Evolutionary conservation across 2,797 vertebrate genomes (phyloP), one percentile per base, ranked within the genome.

Genomic region (Perodicticus potto): DNA sequence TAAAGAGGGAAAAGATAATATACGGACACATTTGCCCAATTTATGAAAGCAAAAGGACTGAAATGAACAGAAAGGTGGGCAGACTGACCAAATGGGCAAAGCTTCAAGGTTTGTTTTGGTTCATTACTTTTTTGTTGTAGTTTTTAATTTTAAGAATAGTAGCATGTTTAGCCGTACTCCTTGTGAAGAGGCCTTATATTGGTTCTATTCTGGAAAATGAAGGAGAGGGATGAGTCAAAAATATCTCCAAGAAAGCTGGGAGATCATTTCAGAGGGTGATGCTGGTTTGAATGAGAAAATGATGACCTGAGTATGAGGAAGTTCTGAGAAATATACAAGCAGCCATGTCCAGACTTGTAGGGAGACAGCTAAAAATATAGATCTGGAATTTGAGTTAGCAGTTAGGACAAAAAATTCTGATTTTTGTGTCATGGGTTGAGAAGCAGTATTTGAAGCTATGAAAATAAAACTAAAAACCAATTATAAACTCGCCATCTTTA

Each of bases 221-320:
- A 9, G 32, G 25, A 77, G 6, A 63, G 2, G 23, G 57, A 91
- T 63, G 65, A 91, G 14, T 80, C 14, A 29, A 86, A 94, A 96
- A 92, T 45, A 23, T 81, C 65, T 84, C 78, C 20, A 57, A 82
- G 53, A 87, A 94, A 91, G 43, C 5, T 74, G 43, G 63, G 53
- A 91, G 63, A 91, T 73, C 34, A 69, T 88, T 86, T 89, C 73
- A 67, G 32, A 82, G 93, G 37, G n/a, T 73, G 29, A 81, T 57
- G 61, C 11, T 72, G 22, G 13, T 49, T 81, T 69, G 25, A 40
- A 49, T 53, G 14, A 65, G 40, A 53, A 93, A 86, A 89, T 55
- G 76, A 84, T 69, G 32, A 70, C 29, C 32, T 86, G n/a, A 73
- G 23, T 65, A 49, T 70, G 29, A 89, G 67, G 27, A 14, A 70